Percentiles rank a stretch among this genome's conserved stretches.
Evolutionary conservation across 92 coral and sea anemone genomes (phyloP).

Genomic region (Zoanthus sansibaricus): DNA sequence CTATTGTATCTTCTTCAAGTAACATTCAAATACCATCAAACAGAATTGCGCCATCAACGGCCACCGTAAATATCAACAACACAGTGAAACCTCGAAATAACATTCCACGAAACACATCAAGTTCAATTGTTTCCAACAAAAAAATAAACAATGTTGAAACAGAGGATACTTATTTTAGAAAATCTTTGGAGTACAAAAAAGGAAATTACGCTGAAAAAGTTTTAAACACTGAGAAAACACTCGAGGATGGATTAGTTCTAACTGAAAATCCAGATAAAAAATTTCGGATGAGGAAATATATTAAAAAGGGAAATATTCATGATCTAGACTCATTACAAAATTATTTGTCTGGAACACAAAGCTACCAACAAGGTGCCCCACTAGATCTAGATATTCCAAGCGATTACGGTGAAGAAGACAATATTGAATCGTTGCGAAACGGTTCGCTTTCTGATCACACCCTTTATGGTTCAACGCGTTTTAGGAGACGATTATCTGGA

Average conservation of each 20-base stretch:
- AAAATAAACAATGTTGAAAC: neutral
- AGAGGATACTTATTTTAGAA: neutral
- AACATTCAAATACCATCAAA: neutral
- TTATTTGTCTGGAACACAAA: conserved; percentile 51
- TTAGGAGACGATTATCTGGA: conserved; percentile 13
- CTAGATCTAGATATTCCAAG: neutral
- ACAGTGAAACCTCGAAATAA: neutral
- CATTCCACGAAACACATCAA: neutral
- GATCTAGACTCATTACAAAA: conserved; percentile 71
- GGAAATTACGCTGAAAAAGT: conserved; percentile 30
- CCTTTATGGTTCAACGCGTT: neutral
- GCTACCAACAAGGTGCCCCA: conserved; percentile 25
- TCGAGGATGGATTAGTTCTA: conserved; percentile 51
- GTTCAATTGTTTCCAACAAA: neutral
- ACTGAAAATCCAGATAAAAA: conserved; percentile 33
- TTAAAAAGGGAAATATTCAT: conserved; percentile 65
- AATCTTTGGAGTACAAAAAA: conserved; percentile 11
- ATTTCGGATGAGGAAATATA: conserved; percentile 75
- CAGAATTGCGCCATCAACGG: neutral
- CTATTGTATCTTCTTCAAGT: neutral
- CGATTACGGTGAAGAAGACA: conserved; percentile 1
- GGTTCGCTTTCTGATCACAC: neutral
- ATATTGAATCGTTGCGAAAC: neutral
- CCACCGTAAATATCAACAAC: neutral
- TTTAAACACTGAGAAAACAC: conserved; percentile 10